A percentile compares a stretch with the other conserved stretches of the same genome.
Evolutionary conservation across 2,113 vertebrate species (phyloP).

Genomic region (Ciconia stormi): DNA sequence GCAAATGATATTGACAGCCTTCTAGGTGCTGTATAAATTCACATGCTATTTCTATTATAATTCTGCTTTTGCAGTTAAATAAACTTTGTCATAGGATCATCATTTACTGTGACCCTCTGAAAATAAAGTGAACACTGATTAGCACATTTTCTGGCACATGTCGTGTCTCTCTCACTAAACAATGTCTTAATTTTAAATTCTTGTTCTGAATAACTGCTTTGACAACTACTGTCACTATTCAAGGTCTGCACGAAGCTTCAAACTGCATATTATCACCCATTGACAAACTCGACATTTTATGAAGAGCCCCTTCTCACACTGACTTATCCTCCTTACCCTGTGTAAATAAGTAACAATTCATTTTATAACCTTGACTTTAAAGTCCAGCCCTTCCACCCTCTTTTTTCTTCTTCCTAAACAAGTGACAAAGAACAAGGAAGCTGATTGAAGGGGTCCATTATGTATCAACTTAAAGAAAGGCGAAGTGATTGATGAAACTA

Average conservation of each 20-base stretch:
- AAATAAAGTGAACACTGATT: slow-evolving; percentile 70
- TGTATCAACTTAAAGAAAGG: slow-evolving; percentile 99
- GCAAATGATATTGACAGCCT: not conserved
- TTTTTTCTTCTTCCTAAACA: slow-evolving; percentile 79
- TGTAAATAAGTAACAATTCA: slow-evolving; percentile 91
- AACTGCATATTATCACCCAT: slow-evolving; percentile 83
- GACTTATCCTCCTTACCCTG: slow-evolving; percentile 70
- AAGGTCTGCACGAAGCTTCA: slow-evolving; percentile 79
- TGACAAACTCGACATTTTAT: slow-evolving; percentile 82
- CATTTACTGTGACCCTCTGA: slow-evolving; percentile 41
- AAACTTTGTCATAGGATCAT: slow-evolving; percentile 72
- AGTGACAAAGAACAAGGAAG: slow-evolving; percentile 91
- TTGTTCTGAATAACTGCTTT: slow-evolving; percentile 77
- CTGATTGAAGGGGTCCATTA: slow-evolving; percentile 99
- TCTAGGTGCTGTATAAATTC: not conserved
- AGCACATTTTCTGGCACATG: slow-evolving; percentile 73
- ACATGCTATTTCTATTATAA: not conserved
- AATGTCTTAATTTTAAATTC: slow-evolving; percentile 82
- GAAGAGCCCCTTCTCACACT: slow-evolving; percentile 60
- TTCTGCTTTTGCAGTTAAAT: slow-evolving; percentile 53
- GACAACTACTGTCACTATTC: slow-evolving; percentile 74
- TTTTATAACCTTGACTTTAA: slow-evolving; percentile 93
- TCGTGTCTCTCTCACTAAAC: slow-evolving; percentile 80
- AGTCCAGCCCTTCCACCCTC: slow-evolving; percentile 73
- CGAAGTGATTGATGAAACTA: slow-evolving; percentile 97